These are phyloP conservation scores for Cynaeus angustus DNA, from an alignment of 2,888 invertebrate genomes.

Conservation along the genomic window DNA sequence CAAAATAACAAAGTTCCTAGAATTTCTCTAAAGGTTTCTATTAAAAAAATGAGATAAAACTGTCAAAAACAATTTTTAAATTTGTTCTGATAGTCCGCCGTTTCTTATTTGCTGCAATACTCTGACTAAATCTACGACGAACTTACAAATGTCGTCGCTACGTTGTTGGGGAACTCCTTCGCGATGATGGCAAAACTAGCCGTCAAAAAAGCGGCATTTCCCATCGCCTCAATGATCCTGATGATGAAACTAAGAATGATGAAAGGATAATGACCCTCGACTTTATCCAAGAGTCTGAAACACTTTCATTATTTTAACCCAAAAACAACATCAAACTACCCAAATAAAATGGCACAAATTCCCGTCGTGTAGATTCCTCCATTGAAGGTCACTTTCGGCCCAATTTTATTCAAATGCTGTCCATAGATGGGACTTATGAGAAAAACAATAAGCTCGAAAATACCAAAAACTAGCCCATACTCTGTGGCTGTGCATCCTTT, in stretches of 20 bases:
- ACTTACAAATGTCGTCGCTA: slow-evolving; percentile 90
- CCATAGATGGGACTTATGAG: slow-evolving; percentile 89
- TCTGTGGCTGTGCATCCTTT: slow-evolving; percentile 88
- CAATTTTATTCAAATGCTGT: slow-evolving; percentile 83
- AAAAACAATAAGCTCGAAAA: slow-evolving; percentile 89
- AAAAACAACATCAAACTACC: slow-evolving; percentile 72
- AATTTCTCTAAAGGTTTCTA: too few species aligned
- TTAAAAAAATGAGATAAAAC: too few species aligned
- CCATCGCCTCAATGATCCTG: slow-evolving; percentile 87
- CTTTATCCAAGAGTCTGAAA: slow-evolving; percentile 80
- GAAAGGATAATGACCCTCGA: slow-evolving; percentile 82
- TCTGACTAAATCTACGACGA: too few species aligned
- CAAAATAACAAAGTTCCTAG: too few species aligned
- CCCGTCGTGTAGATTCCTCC: slow-evolving; percentile 89
- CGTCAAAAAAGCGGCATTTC: slow-evolving; percentile 89
- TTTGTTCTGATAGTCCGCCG: too few species aligned
- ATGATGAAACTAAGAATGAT: slow-evolving; percentile 86
- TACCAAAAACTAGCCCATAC: slow-evolving; percentile 90
- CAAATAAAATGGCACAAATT: slow-evolving; percentile 87
- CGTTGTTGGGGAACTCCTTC: slow-evolving; percentile 89
- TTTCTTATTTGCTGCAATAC: too few species aligned
- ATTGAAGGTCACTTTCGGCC: slow-evolving; percentile 87
- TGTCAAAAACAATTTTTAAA: too few species aligned
- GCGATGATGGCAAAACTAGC: slow-evolving; percentile 92
- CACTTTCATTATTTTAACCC: slow-evolving; percentile 10